These are phyloP conservation scores for Panurus biarmicus DNA, from an alignment of 2,113 vertebrate genomes.

Conservation along the genomic window DNA sequence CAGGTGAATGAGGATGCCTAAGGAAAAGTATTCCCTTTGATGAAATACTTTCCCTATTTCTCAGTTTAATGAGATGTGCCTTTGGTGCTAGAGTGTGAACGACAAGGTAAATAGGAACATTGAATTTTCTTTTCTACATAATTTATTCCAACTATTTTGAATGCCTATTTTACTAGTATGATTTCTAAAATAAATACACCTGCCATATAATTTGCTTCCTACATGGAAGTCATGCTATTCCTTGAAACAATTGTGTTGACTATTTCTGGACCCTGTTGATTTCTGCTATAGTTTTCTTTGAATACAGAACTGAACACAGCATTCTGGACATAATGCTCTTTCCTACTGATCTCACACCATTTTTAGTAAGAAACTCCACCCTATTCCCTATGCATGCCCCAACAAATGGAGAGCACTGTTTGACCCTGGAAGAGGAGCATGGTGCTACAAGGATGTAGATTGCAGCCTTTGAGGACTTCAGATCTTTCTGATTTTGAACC, in stretches of 20 bases:
- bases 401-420: background rate
- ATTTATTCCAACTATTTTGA: slow-evolving; percentile 44
- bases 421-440: accelerated
- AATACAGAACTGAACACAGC: background rate
- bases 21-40: slow-evolving; percentile 32
- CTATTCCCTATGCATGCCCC: background rate
- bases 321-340: background rate
- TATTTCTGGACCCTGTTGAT: background rate
- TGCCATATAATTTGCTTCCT: slow-evolving; percentile 18
- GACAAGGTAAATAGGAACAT: slow-evolving; percentile 34
- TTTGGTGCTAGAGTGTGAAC: slow-evolving; percentile 38
- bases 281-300: slow-evolving; percentile 3
- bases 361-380: background rate
- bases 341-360: background rate
- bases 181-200: slow-evolving; percentile 48
- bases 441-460: background rate
- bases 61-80: slow-evolving; percentile 34
- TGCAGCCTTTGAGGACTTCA: background rate
- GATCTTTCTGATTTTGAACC: background rate
- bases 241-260: slow-evolving; percentile 19
- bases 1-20: slow-evolving; percentile 7
- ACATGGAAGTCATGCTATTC: background rate
- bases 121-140: slow-evolving; percentile 18
- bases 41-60: background rate
- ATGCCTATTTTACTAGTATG: slow-evolving; percentile 1